phyloP scores from a whole-genome alignment of 2,797 vertebrate species.

The Sphenopsis melanotis region DNA sequence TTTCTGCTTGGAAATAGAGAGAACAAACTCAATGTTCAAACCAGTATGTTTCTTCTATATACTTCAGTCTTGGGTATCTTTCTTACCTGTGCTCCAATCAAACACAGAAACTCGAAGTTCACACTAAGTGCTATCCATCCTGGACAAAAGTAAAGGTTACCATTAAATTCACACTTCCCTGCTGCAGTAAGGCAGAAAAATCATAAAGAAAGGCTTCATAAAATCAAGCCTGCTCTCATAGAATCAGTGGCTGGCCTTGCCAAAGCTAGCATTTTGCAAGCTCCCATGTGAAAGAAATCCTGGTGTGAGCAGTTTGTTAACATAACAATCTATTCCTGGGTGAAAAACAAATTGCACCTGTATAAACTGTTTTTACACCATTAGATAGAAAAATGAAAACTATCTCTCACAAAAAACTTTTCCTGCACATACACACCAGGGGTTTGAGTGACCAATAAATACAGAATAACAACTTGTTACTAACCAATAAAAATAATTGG shows the following conservation, averaged over 20 bases:
- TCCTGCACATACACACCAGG: too few species aligned
- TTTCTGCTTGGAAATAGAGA: not conserved
- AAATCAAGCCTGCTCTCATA: not conserved
- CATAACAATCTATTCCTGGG: not conserved
- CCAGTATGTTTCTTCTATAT: not conserved
- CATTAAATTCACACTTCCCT: not conserved
- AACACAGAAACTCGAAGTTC: not conserved
- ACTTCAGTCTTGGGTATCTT: not conserved
- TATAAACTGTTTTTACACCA: not conserved
- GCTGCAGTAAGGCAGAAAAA: not conserved
- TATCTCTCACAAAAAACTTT: not conserved
- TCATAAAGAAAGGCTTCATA: not conserved
- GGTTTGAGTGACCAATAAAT: not conserved
- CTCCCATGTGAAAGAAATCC: not conserved
- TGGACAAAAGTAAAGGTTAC: not conserved
- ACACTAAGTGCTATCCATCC: not conserved
- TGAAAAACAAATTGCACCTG: not conserved
- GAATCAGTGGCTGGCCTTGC: not conserved
- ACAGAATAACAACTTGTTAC: not conserved
- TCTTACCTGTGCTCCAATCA: not conserved
- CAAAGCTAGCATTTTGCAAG: not conserved
- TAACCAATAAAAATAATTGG: not conserved
- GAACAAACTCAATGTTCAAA: not conserved
- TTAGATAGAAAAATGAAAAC: not conserved
- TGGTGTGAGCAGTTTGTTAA: not conserved